Base-by-base conservation (phyloP, 2,113 vertebrate species). In the Galemys pyrenaicus region DNA sequence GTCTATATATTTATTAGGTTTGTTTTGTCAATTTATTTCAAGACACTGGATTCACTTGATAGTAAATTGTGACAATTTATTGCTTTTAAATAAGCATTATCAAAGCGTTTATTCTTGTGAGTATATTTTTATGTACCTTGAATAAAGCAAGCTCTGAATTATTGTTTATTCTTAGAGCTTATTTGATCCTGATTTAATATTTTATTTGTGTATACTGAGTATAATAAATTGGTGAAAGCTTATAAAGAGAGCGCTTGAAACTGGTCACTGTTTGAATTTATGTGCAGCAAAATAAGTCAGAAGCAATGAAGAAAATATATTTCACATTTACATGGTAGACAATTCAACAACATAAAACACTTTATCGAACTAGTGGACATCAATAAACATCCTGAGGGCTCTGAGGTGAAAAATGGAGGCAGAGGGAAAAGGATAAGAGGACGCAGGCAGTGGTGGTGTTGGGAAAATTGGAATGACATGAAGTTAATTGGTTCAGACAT, bases 71-170 rank as follows among this genome's bases (percentile, higher is more conserved):
- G 60, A 65, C 22, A 22, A 75, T 84, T 77, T 85, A 60, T 1
- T 94, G 73, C 79, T 91, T 84, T 96, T 74, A 58, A 82, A 81
- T 6, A 28, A 86, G 10, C 44, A 35, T 74, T 78, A 77, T 46
- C 51, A 91, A 89, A 88, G 89, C 26, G 85, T 87, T 92, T 77
- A 1, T 54, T 74, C 90, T 92, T 74, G 20, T 79, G 62, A 92
- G 17, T 54, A 5, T 86, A 20, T 91, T n/a, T 58, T 91, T 82
- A 91, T 86, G 0, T 82, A 28, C 64, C 58, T 93, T 89, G 44
- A 82, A 24, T 87, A 91, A 92, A 79, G 6, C 39, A 88, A 82
- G 16, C 39, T 89, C 54, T 46, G 49, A 73, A 62, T 93, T 93
- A n/a, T 67, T 94, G 46, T n/a, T 84, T 82, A 81, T 89, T 92